Percentiles rank a stretch among this genome's conserved stretches.
phyloP scores from a whole-genome alignment of 2,797 vertebrate genomes.

The Oceanodroma leucorhoa region DNA sequence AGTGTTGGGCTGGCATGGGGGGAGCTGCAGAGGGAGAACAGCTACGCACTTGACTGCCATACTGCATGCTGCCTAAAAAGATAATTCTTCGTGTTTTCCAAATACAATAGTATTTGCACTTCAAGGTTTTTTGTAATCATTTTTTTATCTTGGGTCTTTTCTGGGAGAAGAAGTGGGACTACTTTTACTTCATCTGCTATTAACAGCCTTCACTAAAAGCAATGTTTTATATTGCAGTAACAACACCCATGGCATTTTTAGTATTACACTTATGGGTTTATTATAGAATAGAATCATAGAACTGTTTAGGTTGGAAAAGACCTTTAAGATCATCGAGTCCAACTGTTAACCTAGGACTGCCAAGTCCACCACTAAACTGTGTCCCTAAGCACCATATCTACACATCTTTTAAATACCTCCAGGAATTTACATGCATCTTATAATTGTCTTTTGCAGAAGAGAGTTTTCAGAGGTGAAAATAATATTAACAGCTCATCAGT shows the following conservation, averaged over 20 bases:
- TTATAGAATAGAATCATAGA: neutral
- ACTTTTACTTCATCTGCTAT: neutral
- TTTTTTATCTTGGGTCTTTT: neutral
- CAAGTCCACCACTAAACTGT: neutral
- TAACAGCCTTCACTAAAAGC: neutral
- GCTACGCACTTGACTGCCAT: neutral
- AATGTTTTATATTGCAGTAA: neutral
- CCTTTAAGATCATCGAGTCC: neutral
- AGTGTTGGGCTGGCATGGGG: neutral
- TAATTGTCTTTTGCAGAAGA: neutral
- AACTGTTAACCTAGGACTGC: neutral
- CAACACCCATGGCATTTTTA: neutral
- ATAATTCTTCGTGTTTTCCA: neutral
- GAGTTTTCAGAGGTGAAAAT: neutral
- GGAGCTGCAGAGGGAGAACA: neutral
- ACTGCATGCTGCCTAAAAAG: neutral
- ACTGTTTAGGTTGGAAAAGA: neutral
- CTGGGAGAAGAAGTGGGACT: neutral
- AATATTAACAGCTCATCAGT: neutral
- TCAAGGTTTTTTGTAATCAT: neutral
- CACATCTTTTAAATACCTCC: neutral
- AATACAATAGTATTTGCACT: neutral
- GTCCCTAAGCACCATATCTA: neutral
- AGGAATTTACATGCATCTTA: neutral
- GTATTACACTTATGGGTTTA: fast-evolving